These are phyloP conservation scores for Drosophila parthenogenetica DNA, from an alignment of 2,888 invertebrate genomes.

Conservation along the genomic window DNA sequence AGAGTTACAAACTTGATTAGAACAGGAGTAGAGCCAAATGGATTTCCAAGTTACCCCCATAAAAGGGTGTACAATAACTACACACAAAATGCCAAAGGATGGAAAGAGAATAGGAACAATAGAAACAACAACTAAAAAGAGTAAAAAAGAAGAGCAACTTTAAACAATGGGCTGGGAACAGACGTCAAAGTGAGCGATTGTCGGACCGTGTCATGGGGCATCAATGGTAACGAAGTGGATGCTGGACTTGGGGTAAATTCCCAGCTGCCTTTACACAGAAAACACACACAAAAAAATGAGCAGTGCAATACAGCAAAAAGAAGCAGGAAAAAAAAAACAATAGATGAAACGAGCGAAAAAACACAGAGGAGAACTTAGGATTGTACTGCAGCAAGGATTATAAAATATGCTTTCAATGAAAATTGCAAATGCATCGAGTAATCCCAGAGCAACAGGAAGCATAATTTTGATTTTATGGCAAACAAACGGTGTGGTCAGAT, in stretches of 20 bases:
- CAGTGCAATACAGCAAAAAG: conserved; percentile 9
- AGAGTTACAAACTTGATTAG: neutral
- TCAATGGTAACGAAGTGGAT: conserved; percentile 63
- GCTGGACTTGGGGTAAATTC: conserved; percentile 17
- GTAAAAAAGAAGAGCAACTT: conserved; percentile 24
- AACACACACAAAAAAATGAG: conserved; percentile 31
- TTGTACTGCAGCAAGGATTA: conserved; percentile 14
- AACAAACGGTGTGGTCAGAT: conserved; percentile 39
- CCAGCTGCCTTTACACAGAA: conserved; percentile 19
- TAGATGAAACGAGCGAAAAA: neutral
- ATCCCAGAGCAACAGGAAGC: conserved; percentile 31
- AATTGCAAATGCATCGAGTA: conserved; percentile 30
- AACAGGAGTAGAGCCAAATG: neutral
- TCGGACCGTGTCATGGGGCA: conserved; percentile 65
- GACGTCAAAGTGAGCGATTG: conserved; percentile 76
- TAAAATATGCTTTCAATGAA: conserved; percentile 16
- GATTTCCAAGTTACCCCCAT: conserved; percentile 5
- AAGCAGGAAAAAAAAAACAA: conserved; percentile 1
- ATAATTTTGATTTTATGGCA: conserved; percentile 40
- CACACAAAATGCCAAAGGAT: conserved; percentile 23
- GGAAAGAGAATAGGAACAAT: conserved; percentile 29
- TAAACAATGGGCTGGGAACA: conserved; percentile 52
- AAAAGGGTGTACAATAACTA: conserved; percentile 38
- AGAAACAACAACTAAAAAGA: conserved; percentile 7
- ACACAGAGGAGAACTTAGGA: neutral